phyloP scores from a whole-genome alignment of 2,797 vertebrate species.

The Argya squamiceps region DNA sequence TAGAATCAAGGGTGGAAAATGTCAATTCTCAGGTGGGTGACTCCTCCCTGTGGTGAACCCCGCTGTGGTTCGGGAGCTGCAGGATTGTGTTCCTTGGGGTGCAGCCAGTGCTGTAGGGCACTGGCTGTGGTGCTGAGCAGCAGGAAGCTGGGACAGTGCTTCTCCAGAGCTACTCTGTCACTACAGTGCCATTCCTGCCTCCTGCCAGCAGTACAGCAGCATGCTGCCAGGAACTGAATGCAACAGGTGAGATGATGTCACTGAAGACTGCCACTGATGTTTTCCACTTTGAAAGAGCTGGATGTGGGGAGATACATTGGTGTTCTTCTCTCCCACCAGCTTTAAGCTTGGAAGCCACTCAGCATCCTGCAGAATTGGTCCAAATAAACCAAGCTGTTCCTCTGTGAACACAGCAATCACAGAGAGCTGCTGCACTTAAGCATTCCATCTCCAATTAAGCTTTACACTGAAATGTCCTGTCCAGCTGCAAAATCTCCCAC shows the following conservation, averaged over 20 bases:
- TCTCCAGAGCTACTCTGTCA: not conserved
- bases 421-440: not conserved
- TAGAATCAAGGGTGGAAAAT: not conserved
- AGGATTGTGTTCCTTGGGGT: not conserved
- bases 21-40: not conserved
- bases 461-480: not conserved
- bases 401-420: not conserved
- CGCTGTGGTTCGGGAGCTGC: not conserved
- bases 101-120: not conserved
- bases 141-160: not conserved
- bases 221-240: not conserved
- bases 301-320: not conserved
- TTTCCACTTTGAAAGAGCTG: not conserved
- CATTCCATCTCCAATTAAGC: not conserved
- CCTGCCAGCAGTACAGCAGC: not conserved
- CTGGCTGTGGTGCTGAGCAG: fast-evolving
- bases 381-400: not conserved
- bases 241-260: fast-evolving
- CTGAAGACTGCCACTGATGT: not conserved
- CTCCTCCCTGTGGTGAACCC: not conserved
- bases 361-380: not conserved
- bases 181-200: not conserved
- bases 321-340: not conserved
- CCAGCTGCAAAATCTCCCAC: not conserved
- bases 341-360: not conserved